These are phyloP conservation scores for Andrena haemorrhoa DNA, from an alignment of 2,888 invertebrate genomes.

Conservation along the genomic window DNA sequence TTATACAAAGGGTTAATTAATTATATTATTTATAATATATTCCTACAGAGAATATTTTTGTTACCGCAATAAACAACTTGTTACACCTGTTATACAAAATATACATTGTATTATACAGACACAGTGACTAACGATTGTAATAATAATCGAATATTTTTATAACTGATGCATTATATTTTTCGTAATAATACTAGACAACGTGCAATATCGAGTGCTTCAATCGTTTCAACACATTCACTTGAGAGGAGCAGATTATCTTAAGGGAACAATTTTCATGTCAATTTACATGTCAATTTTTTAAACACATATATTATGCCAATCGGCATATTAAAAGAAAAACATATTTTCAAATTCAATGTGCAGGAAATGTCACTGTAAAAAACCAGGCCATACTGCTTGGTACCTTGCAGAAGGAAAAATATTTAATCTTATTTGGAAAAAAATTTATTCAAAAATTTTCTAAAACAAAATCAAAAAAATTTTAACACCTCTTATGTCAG, in stretches of 20 bases:
- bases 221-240: not conserved
- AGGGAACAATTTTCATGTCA: not conserved
- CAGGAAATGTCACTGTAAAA: too few relatives aligned
- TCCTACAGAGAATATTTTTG: constrained; percentile 51
- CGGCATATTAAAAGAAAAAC: not conserved
- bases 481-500: too few relatives aligned
- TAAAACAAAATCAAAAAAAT: too few relatives aligned
- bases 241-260: not conserved
- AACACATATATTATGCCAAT: not conserved
- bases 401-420: too few relatives aligned
- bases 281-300: not conserved
- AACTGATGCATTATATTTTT: constrained; percentile 20
- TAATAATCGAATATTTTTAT: constrained; percentile 41
- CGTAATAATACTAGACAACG: constrained; percentile 1
- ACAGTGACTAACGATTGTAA: constrained; percentile 22
- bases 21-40: constrained; percentile 59
- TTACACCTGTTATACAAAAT: constrained; percentile 46
- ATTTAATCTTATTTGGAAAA: too few relatives aligned
- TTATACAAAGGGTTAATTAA: constrained; percentile 63
- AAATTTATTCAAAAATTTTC: too few relatives aligned
- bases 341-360: too few relatives aligned
- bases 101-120: constrained; percentile 47
- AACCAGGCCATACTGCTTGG: too few relatives aligned
- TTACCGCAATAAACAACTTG: constrained; percentile 44
- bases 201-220: constrained; percentile 3